Base-by-base conservation (phyloP, 2,113 vertebrate species). In the Notiomystis cincta region DNA sequence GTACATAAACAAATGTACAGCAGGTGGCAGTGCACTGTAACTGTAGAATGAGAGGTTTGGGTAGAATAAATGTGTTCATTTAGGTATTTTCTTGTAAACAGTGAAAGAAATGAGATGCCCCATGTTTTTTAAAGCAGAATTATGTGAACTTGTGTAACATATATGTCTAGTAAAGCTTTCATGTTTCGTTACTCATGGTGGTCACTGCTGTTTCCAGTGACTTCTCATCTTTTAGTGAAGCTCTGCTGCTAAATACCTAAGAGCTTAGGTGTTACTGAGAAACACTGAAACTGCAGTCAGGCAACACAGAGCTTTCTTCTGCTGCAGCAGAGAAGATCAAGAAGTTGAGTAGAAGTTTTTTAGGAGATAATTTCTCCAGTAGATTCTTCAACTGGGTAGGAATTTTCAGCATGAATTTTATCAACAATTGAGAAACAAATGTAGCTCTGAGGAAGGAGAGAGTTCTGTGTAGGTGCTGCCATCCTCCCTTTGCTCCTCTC, bases 1-100 rank as follows among this genome's bases (percentile, higher is more conserved):
- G 95, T 79, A 88, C 10, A 3, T 51, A 87, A 91, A 57, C 7
- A 89, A 71, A 48, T 64, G 82, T 60, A 96, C 98, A 97, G 98
- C 95, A 98, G 98, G 89, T 98, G 98, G 98, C 98, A 93, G 87
- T 98, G 22, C 95, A 89, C 82, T 91, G 97, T 92, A 97, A 97
- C 91, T 8, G 3, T 82, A 97, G 88, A 64, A 51, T 30, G 50
- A 78, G 44, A 62, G 19, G 57, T 85, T 65, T 78, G 70, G 19
- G 30, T 35, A 64, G 73, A 84, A 64, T 51, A 82, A 70, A 60
- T 2, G 1, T 56, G 15, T 62, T 86, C 22, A 4, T 73, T 88
- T 70, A 72, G 44, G 38, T 81, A 56, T 77, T 62, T 95, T 88
- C 38, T 76, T 48, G 21, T 62, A 72, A 48, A 33, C 17, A 70